Evolutionary conservation across 2,113 vertebrate species (phyloP).

Genomic region (Pongo abelii): DNA sequence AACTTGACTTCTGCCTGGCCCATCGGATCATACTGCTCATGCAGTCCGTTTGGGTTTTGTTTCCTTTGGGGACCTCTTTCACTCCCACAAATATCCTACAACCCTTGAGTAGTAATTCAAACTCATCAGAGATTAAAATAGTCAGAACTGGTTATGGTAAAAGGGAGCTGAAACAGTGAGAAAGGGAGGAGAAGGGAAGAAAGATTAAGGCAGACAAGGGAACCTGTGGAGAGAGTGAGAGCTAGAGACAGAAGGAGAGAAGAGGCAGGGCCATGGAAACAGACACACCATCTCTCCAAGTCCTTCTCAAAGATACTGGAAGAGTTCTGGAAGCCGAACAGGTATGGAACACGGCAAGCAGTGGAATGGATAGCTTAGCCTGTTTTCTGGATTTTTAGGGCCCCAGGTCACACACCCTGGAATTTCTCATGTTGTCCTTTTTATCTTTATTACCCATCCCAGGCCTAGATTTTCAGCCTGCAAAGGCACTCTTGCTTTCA

Average conservation of each 20-base stretch:
- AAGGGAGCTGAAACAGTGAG: not conserved
- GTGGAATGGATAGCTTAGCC: not conserved
- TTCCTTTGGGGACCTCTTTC: not conserved
- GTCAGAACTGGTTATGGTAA: not conserved
- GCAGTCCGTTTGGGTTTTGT: not conserved
- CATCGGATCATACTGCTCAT: not conserved
- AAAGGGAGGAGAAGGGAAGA: not conserved
- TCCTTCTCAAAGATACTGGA: not conserved
- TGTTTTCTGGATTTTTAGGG: no score
- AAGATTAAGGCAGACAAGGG: not conserved
- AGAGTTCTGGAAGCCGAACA: not conserved
- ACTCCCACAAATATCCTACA: not conserved
- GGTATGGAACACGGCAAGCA: fast-evolving
- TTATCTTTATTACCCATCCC: not conserved
- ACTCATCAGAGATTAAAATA: not conserved
- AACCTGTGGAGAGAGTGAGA: not conserved
- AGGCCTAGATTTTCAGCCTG: not conserved
- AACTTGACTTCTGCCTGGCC: not conserved
- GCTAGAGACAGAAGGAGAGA: no score
- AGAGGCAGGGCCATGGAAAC: not conserved
- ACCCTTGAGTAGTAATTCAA: not conserved
- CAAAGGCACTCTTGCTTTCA: no score
- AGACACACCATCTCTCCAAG: not conserved
- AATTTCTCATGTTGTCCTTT: not conserved
- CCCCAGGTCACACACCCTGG: not conserved